Evolutionary conservation across 2,113 vertebrate species (phyloP).

Genomic region (Dascyllus trimaculatus): DNA sequence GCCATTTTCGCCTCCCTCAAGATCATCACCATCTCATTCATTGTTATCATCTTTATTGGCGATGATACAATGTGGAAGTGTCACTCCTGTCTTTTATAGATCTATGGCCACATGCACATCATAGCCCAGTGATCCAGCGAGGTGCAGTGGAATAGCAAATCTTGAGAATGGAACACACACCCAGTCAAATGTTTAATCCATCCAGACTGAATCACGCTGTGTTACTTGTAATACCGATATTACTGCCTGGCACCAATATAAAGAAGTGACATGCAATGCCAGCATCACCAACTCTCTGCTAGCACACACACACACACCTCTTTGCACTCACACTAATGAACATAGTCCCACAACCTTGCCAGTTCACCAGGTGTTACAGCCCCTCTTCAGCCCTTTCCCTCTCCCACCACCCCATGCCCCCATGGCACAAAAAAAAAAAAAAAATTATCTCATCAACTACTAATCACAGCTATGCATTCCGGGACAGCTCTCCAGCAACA

Average conservation of each 20-base stretch:
- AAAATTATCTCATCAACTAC: conserved; percentile 78
- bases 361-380: conserved; percentile 72
- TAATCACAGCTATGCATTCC: conserved; percentile 84
- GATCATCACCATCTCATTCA: conserved; percentile 36
- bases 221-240: conserved; percentile 12
- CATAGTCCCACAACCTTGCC: conserved; percentile 51
- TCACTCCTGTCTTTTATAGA: conserved; percentile 35
- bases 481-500: conserved; percentile 76
- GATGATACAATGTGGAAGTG: conserved; percentile 32
- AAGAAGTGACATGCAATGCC: neutral
- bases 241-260: conserved; percentile 3
- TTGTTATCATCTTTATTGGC: conserved; percentile 51
- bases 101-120: neutral
- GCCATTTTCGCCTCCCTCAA: conserved; percentile 49
- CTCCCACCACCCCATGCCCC: conserved; percentile 47
- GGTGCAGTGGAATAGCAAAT: too few species aligned
- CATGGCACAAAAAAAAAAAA: conserved; percentile 56
- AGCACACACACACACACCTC: conserved; percentile 14
- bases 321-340: conserved; percentile 49
- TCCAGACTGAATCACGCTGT: conserved; percentile 29
- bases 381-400: conserved; percentile 51
- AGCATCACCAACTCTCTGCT: neutral
- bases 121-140: neutral
- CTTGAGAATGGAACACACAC: conserved; percentile 11
- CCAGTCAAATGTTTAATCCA: conserved; percentile 34